phyloP scores from a whole-genome alignment of 2,797 vertebrate genomes.

The Thripadectes ignobilis region DNA sequence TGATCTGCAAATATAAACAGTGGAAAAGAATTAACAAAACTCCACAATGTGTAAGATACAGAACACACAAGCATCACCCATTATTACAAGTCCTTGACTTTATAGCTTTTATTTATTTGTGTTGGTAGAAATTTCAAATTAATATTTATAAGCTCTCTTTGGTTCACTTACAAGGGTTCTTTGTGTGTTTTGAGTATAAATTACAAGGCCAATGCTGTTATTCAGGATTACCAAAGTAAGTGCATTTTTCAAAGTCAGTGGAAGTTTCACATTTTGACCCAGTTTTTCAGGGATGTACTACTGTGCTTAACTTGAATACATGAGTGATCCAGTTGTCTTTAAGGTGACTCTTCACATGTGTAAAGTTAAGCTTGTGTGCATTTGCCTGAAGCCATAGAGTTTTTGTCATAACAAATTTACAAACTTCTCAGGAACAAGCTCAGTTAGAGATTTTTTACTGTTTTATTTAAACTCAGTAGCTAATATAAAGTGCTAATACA shows the following conservation, averaged over 20 bases:
- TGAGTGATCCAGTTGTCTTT: neutral
- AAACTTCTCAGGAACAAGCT: neutral
- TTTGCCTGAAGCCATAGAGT: neutral
- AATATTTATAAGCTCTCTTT: constrained; percentile 38
- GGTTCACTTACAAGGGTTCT: neutral
- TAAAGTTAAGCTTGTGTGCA: neutral
- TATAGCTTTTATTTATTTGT: constrained; percentile 30
- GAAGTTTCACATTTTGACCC: neutral
- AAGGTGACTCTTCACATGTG: neutral
- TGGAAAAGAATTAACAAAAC: neutral
- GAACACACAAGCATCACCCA: neutral
- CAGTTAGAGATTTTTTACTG: neutral
- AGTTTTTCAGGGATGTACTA: neutral
- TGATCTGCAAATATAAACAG: neutral
- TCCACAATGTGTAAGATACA: neutral
- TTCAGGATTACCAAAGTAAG: neutral
- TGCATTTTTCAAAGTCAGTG: neutral
- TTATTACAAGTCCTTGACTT: constrained; percentile 8
- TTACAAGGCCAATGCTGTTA: neutral
- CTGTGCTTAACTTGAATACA: neutral
- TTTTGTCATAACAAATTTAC: neutral
- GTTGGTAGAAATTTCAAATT: neutral
- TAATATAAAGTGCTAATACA: neutral
- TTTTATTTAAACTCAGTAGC: neutral
- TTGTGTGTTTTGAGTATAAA: constrained; percentile 4